These are phyloP conservation scores for Parazoanthus darwini DNA, from an alignment of 92 coral and sea anemone species.

Conservation along the genomic window DNA sequence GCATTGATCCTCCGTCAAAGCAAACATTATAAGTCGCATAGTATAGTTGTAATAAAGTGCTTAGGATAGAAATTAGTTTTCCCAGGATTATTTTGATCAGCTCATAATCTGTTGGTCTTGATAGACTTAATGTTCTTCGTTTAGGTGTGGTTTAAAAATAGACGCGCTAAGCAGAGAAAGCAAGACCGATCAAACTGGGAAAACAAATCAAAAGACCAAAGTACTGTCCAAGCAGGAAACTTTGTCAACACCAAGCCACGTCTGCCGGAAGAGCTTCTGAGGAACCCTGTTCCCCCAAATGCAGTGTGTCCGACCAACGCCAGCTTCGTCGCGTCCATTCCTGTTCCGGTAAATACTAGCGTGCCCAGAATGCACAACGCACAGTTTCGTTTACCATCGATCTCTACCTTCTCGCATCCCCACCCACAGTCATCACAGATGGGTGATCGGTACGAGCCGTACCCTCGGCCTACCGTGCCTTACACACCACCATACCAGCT, in stretches of 20 bases:
- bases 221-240: background rate
- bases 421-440: constrained; percentile 24
- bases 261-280: background rate
- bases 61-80: too few species aligned
- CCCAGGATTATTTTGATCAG: background rate
- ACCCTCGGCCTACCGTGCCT: constrained; percentile 27
- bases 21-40: too few species aligned
- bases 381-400: constrained; percentile 37
- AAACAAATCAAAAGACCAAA: constrained; percentile 32
- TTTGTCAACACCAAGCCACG: background rate
- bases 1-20: too few species aligned
- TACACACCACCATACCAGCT: constrained; percentile 30
- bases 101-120: background rate
- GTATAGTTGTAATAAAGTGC: too few species aligned
- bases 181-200: constrained; percentile 61
- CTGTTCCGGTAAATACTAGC: constrained; percentile 16
- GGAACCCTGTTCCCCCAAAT: constrained; percentile 34
- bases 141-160: constrained; percentile 97
- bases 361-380: constrained; percentile 23
- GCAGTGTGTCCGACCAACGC: constrained; percentile 35
- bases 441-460: constrained; percentile 31
- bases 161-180: constrained; percentile 91
- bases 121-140: background rate
- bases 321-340: constrained; percentile 28
- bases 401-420: constrained; percentile 23